A percentile compares a stretch with the other conserved stretches of the same genome.
Conservation (phyloP, 2,113 vertebrate genomes). For the Pan troglodytes region NHGRI_mPanTro3-v2.1_pri NC_072413.2:98022501-98023000, state of each 20-base stretch:
- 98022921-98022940: background rate
- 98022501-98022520: constrained; percentile 70
- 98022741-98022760: constrained; percentile 6
- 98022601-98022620: constrained; percentile 52
- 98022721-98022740: background rate
- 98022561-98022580: constrained; percentile 32
- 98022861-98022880: background rate
- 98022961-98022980: background rate
- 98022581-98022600: constrained; percentile 9
- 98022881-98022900: background rate
- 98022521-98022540: constrained; percentile 78
- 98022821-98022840: background rate
- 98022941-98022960: background rate
- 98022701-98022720: background rate
- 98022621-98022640: constrained; percentile 35
- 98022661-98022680: background rate
- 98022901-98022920: background rate
- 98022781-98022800: constrained; percentile 5
- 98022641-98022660: background rate
- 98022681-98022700: background rate
- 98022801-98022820: background rate
- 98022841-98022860: background rate
- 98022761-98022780: background rate
- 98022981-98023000: background rate
- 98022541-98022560: constrained; percentile 54